Conservation (phyloP, 2,888 invertebrate species). For the Parasteatoda lunata region DNA sequence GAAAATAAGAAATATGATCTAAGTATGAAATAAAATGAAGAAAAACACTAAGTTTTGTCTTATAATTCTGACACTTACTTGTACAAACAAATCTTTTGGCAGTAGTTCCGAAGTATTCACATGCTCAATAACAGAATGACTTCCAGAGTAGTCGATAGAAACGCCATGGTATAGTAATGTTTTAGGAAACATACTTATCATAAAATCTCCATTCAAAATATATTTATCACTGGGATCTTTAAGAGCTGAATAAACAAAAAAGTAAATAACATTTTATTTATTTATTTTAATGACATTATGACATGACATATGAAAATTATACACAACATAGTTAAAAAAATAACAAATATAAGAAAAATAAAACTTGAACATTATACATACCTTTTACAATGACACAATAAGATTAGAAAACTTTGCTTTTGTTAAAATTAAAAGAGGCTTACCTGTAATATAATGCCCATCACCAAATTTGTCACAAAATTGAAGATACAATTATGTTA, state of each 20-base stretch:
- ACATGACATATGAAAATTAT: too few species aligned
- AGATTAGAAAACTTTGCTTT: too few species aligned
- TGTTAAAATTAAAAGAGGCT: too few species aligned
- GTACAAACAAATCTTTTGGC: conserved; percentile 80
- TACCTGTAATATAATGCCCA: too few species aligned
- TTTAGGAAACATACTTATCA: conserved; percentile 81
- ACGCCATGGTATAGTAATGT: conserved; percentile 80
- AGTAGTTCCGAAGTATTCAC: conserved; percentile 82
- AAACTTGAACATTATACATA: too few species aligned
- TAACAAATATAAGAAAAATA: too few species aligned
- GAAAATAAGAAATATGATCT: neutral
- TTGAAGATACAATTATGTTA: too few species aligned
- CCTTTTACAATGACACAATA: too few species aligned
- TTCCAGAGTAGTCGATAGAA: conserved; percentile 80
- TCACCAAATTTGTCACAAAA: too few species aligned
- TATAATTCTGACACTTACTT: conserved; percentile 75
- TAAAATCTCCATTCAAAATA: conserved; percentile 85
- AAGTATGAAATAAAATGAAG: neutral
- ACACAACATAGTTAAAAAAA: too few species aligned
- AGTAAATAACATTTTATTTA: too few species aligned
- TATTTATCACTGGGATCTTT: conserved; percentile 81
- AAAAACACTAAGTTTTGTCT: neutral
- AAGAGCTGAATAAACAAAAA: conserved; percentile 77
- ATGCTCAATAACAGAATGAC: conserved; percentile 81
- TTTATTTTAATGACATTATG: too few species aligned